Percentiles rank a stretch among this genome's conserved stretches.
Conservation (phyloP, 23 tunicate species). For the Diplosoma virens region DNA sequence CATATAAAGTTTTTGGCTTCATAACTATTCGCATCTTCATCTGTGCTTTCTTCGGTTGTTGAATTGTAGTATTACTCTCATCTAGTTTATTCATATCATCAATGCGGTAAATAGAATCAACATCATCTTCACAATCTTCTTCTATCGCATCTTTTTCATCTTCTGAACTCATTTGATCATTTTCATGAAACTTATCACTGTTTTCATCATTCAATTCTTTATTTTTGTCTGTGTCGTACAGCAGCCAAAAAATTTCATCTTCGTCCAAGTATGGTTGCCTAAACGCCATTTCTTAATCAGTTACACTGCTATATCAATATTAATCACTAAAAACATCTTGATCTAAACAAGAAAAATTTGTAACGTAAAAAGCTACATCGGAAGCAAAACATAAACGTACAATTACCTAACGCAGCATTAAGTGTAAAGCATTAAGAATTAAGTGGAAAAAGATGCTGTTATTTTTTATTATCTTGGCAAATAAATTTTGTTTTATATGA, state of each 20-base stretch:
- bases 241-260: background rate
- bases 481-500: no score
- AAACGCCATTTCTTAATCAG: background rate
- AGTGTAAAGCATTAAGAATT: no score
- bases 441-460: no score
- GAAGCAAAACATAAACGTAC: no score
- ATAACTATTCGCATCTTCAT: background rate
- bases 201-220: background rate
- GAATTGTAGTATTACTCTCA: background rate
- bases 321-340: background rate
- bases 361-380: background rate
- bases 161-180: slow-evolving; percentile 14
- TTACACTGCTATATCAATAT: background rate
- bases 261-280: background rate
- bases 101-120: background rate
- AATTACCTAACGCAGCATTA: no score
- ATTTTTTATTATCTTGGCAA: no score
- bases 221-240: slow-evolving; percentile 6
- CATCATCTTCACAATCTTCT: background rate
- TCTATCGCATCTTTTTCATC: slow-evolving; percentile 1
- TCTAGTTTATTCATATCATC: background rate
- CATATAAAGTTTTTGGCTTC: slow-evolving; percentile 8
- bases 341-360: background rate
- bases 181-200: no score
- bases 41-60: background rate